phyloP scores from a whole-genome alignment of 1,140 invertebrate species.

The Pachyrhynchus sulphureomaculatus region DNA sequence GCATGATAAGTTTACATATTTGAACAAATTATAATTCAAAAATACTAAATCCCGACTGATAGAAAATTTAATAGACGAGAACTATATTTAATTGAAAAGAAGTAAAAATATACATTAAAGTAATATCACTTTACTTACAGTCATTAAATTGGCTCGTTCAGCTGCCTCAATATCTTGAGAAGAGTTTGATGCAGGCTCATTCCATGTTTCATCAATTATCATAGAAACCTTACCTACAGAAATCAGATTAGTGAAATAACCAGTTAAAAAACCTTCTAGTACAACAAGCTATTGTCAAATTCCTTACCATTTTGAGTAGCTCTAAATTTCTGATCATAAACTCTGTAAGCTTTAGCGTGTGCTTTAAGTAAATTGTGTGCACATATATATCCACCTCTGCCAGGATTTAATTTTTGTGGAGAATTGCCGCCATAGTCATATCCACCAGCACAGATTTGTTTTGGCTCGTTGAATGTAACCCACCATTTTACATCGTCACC shows the following conservation, averaged over 20 bases:
- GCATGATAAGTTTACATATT: no score
- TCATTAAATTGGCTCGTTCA: conserved; percentile 11
- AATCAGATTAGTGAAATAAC: not conserved
- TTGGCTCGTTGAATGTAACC: conserved; percentile 74
- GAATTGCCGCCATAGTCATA: conserved; percentile 29
- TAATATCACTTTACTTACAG: conserved; percentile 2
- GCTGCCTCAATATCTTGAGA: conserved; percentile 20
- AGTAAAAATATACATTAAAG: no score
- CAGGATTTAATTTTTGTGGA: conserved; percentile 39
- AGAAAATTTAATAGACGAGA: no score
- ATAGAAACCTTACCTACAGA: conserved; percentile 20
- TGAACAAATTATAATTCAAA: no score
- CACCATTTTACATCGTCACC: conserved; percentile 64
- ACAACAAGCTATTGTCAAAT: no score
- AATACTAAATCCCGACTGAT: no score
- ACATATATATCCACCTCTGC: conserved; percentile 41
- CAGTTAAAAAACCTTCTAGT: no score
- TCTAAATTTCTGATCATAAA: conserved; percentile 41
- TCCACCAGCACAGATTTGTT: conserved; percentile 57
- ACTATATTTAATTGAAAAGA: no score
- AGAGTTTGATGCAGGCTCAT: conserved; percentile 17
- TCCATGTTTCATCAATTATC: conserved; percentile 20
- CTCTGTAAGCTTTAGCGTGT: conserved; percentile 39
- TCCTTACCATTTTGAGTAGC: conserved; percentile 35
- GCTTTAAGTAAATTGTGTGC: conserved; percentile 38